phyloP scores from a whole-genome alignment of 2,888 invertebrate genomes.

The Apamea anceps region DNA sequence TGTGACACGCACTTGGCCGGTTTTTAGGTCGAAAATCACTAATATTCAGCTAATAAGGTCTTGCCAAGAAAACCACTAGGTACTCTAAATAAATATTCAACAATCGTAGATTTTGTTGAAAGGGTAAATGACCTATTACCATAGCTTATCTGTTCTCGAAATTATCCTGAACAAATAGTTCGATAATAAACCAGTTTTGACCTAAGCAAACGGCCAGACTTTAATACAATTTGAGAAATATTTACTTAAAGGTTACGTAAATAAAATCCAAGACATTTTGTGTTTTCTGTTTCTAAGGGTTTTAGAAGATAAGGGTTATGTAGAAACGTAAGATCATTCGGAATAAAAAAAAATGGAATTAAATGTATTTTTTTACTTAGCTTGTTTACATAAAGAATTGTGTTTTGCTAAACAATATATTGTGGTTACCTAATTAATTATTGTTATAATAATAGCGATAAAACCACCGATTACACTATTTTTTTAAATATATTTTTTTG shows the following conservation, averaged over 20 bases:
- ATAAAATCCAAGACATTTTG: not conserved
- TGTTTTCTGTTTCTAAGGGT: not conserved
- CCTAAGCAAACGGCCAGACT: constrained; percentile 20
- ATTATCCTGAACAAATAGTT: constrained; percentile 52
- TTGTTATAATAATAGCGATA: not conserved
- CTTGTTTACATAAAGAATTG: not conserved
- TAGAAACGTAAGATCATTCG: not conserved
- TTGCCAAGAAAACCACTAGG: not conserved
- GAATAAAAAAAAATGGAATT: not conserved
- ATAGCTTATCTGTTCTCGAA: constrained; percentile 51
- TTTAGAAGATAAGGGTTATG: not conserved
- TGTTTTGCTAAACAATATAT: not conserved
- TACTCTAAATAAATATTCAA: constrained; percentile 18
- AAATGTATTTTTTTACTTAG: not conserved
- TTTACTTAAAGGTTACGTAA: not conserved
- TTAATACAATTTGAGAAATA: constrained; percentile 15
- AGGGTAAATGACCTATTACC: constrained; percentile 47
- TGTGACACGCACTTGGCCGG: too few species aligned
- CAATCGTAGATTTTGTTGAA: constrained; percentile 2
- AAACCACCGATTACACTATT: accelerated
- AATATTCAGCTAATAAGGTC: not conserved
- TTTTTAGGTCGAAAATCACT: not conserved
- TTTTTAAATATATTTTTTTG: not conserved
- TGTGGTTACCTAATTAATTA: not conserved
- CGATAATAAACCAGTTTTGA: constrained; percentile 54